These are phyloP conservation scores for Xerus inauris DNA, from an alignment of 2,113 vertebrate genomes.

Conservation along the genomic window DNA sequence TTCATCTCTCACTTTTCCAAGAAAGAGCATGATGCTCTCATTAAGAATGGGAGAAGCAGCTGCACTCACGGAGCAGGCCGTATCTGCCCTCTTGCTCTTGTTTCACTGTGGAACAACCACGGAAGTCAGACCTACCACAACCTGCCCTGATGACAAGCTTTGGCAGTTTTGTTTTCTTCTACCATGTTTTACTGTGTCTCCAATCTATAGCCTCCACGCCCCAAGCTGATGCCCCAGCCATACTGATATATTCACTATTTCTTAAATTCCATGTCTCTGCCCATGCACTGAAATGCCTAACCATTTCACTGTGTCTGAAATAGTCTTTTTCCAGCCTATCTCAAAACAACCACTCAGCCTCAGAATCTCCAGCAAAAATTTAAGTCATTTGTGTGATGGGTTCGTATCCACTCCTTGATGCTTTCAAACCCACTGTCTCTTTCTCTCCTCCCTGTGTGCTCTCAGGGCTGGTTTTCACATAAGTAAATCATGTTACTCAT, in stretches of 20 bases:
- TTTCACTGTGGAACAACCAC: not conserved
- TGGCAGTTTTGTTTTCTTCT: not conserved
- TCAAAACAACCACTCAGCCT: not conserved
- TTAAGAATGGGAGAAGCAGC: not conserved
- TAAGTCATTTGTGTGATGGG: not conserved
- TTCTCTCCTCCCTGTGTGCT: not conserved
- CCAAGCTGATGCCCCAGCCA: not conserved
- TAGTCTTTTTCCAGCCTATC: not conserved
- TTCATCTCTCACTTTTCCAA: not conserved
- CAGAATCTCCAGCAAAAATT: not conserved
- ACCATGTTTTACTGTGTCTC: not conserved
- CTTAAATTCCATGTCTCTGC: not conserved
- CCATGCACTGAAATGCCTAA: not conserved
- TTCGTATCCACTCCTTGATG: not conserved
- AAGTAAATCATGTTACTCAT: not conserved
- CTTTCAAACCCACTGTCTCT: not conserved
- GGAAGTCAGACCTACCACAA: not conserved
- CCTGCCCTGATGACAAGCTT: not conserved
- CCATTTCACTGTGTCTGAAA: not conserved
- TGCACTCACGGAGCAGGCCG: not conserved
- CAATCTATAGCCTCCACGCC: not conserved
- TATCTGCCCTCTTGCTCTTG: not conserved
- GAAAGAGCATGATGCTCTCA: not conserved
- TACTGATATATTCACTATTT: not conserved
- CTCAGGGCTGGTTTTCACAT: not conserved